Evolutionary conservation across 2,113 vertebrate species (phyloP).

Genomic region (Plecturocebus donacophilus): DNA sequence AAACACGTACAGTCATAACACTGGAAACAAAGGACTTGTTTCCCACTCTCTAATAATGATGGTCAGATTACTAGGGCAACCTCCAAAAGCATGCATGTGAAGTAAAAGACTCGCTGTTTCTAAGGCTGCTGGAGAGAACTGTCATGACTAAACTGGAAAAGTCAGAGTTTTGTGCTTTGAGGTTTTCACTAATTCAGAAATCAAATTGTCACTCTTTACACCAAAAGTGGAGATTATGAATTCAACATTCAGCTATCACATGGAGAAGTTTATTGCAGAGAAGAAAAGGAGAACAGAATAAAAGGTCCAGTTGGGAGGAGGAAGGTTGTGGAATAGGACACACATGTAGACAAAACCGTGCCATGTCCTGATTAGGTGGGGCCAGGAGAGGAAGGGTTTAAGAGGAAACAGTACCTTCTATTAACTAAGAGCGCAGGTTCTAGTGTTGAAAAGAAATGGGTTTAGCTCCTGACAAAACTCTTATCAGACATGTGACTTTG

Average conservation of each 20-base stretch:
- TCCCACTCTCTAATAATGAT: neutral
- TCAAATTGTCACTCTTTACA: neutral
- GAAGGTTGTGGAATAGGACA: neutral
- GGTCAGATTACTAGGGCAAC: too few relatives aligned
- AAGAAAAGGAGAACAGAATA: neutral
- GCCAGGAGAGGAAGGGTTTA: neutral
- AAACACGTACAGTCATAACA: neutral
- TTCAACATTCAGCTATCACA: neutral
- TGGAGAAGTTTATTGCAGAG: neutral
- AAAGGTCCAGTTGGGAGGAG: neutral
- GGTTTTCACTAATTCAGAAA: neutral
- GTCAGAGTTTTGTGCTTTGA: neutral
- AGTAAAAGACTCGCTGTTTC: neutral
- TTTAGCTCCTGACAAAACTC: neutral
- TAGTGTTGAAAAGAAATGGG: neutral
- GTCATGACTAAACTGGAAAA: neutral
- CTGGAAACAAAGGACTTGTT: neutral
- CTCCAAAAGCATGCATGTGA: fast-evolving
- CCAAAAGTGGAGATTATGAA: neutral
- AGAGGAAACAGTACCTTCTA: neutral
- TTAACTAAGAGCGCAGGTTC: neutral
- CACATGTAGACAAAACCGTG: fast-evolving
- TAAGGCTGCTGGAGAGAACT: neutral
- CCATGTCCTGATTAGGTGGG: neutral
- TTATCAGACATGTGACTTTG: neutral